Base-by-base conservation (phyloP, 1,140 invertebrate species). In the Lasaia peninsularis region DNA sequence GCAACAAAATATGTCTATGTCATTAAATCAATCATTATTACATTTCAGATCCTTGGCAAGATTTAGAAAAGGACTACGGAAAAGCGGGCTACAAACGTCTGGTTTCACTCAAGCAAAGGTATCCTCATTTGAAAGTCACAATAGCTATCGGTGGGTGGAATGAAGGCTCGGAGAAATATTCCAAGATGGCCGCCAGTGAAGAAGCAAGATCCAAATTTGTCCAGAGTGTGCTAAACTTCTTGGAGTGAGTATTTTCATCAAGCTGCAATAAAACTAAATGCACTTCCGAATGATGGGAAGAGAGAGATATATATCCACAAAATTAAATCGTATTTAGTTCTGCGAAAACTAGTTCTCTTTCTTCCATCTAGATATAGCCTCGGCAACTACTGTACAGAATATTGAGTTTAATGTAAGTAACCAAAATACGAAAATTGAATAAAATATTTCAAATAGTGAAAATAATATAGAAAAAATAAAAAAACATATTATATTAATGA, bases 81-180 rank as follows among this genome's bases (percentile, higher is more conserved):
- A 93, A 91, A 81, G 94, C 91, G 9, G 93, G 93, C 12, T 96
- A 93, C 71, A 92, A 92, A 60, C 91, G 92, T 40, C 78, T 96
- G 51, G 94, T 93, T 0, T 77, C 75, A 0, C 72, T 97, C 0
- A 95, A 94, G 62, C 73, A 90, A 31, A 89, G 89, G 8, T 93
- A 96, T 86, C 94, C 95, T 0, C 90, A 93, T 63, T 75, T 98
- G 2, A 96, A 95, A 80, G 91, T 95, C 1, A 91, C 93, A 1
- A 68, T 97, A 2, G 95, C 95, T 7, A 94, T 98, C 34, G 96
- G 96, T 0, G 96, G 96, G 1, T 97, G 96, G 95, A 96, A 96
- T 71, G 95, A 97, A 84, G 96, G 95, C 0, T 96, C 95, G 0
- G 70, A 74, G 14, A 96, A 95, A 69, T 97, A 96, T 77, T 97